These are phyloP conservation scores for Aleiodes alternator DNA, from an alignment of 2,888 invertebrate genomes.

Conservation along the genomic window DNA sequence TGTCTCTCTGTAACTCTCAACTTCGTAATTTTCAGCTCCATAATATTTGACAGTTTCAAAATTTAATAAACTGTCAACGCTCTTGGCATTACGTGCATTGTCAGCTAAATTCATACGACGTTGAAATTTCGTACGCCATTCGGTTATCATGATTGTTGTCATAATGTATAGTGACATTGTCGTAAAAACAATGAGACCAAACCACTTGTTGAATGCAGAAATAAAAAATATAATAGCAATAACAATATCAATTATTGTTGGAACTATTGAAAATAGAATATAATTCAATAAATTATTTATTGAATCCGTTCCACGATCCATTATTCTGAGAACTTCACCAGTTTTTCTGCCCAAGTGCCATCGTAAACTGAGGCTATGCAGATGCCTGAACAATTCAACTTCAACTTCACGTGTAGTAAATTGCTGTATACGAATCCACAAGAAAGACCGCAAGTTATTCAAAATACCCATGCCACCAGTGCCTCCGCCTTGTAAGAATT, in stretches of 20 bases:
- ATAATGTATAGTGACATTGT: conserved; percentile 96
- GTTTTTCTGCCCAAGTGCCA: conserved; percentile 98
- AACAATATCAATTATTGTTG: conserved; percentile 94
- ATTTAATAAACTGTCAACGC: conserved; percentile 97
- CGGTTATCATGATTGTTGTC: conserved; percentile 92
- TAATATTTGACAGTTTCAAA: conserved; percentile 99
- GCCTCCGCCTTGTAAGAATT: conserved; percentile 97
- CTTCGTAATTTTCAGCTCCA: conserved; percentile 95
- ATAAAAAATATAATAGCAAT: conserved; percentile 94
- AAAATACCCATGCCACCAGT: conserved; percentile 94
- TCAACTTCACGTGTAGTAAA: conserved; percentile 96
- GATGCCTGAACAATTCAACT: conserved; percentile 80
- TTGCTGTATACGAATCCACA: conserved; percentile 98
- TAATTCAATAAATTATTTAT: conserved; percentile 95
- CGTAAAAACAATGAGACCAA: conserved; percentile 94
- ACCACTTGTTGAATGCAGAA: conserved; percentile 92
- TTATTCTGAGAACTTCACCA: conserved; percentile 95
- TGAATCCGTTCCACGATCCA: conserved; percentile 98
- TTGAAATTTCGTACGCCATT: conserved; percentile 98
- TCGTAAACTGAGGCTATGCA: conserved; percentile 92
- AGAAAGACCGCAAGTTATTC: conserved; percentile 91
- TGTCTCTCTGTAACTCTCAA: conserved; percentile 88
- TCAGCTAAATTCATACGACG: conserved; percentile 96
- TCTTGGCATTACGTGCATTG: conserved; percentile 92
- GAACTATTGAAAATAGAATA: conserved; percentile 94